phyloP scores from a whole-genome alignment of 2,888 invertebrate species.

The Villa cingulata region DNA sequence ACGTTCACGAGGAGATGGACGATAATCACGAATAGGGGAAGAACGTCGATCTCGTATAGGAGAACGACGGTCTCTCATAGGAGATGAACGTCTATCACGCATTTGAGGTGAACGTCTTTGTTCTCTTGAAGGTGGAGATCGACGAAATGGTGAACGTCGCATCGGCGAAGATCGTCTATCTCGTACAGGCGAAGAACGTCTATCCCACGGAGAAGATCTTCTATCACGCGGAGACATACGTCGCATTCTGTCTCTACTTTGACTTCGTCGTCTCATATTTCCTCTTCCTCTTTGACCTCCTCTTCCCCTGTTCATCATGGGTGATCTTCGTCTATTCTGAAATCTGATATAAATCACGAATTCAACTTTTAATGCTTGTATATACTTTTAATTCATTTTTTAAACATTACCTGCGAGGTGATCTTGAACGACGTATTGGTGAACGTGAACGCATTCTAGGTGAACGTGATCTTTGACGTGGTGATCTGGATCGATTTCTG shows the following conservation, averaged over 20 bases:
- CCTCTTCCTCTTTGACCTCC: constrained; percentile 5
- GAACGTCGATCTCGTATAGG: constrained; percentile 17
- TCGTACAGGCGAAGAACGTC: constrained; percentile 32
- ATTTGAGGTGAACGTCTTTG: constrained; percentile 10
- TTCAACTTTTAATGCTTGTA: too few species aligned
- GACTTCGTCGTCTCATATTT: constrained; percentile 25
- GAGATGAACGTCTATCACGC: constrained; percentile 23
- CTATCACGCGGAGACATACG: constrained; percentile 23
- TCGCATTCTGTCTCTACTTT: constrained; percentile 22
- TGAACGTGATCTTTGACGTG: constrained; percentile 25
- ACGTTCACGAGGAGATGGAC: constrained; percentile 21
- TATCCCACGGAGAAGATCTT: constrained; percentile 28
- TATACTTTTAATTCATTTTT: constrained; percentile 6
- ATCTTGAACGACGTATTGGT: constrained; percentile 29
- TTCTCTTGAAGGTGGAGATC: constrained; percentile 24
- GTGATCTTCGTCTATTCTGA: constrained; percentile 19
- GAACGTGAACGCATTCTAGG: constrained; percentile 29
- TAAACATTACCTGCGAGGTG: constrained; percentile 34
- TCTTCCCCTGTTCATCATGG: constrained; percentile 7
- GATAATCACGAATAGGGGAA: constrained; percentile 29
- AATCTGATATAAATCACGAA: neutral
- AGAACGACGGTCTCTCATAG: constrained; percentile 14
- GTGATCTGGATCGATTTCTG: constrained; percentile 26
- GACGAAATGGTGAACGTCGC: constrained; percentile 24
- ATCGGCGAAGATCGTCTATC: constrained; percentile 25